Evolutionary conservation across 1,140 invertebrate species (phyloP).

Genomic region (Monomorium pharaonis): DNA sequence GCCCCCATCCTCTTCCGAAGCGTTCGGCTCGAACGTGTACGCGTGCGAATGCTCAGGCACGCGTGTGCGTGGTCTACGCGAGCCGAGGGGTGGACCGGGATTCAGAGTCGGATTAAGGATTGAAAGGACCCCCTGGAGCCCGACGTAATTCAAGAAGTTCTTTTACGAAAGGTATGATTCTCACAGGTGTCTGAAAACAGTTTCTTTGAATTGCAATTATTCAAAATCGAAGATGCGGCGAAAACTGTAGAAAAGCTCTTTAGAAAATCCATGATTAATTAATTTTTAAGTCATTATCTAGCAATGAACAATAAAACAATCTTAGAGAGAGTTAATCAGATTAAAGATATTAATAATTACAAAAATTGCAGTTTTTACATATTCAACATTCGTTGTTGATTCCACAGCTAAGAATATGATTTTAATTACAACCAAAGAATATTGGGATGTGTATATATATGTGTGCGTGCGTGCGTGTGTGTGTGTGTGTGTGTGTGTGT

Average conservation of each 20-base stretch:
- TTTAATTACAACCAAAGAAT: background rate
- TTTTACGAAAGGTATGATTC: background rate
- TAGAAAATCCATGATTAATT: background rate
- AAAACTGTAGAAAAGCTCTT: background rate
- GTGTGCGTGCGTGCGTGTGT: no score
- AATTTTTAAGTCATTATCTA: background rate
- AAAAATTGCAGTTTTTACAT: background rate
- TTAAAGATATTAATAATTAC: background rate
- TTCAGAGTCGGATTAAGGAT: conserved; percentile 42
- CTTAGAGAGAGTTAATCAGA: background rate
- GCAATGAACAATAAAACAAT: background rate
- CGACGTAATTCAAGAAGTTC: background rate
- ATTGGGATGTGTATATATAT: background rate
- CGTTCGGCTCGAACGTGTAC: conserved; percentile 38
- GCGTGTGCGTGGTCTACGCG: conserved; percentile 42
- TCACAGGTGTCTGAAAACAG: background rate
- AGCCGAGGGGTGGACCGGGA: conserved; percentile 17
- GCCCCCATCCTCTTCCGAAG: conserved; percentile 4
- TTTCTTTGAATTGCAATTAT: background rate
- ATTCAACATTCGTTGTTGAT: background rate
- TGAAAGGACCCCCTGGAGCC: background rate
- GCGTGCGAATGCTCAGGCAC: conserved; percentile 52
- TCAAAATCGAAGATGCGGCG: background rate
- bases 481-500: no score
- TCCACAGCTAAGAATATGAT: background rate